Evolutionary conservation across 2,888 invertebrate species (phyloP), one percentile per base, ranked within the genome.

Genomic region (Hipparchia sbordonii): DNA sequence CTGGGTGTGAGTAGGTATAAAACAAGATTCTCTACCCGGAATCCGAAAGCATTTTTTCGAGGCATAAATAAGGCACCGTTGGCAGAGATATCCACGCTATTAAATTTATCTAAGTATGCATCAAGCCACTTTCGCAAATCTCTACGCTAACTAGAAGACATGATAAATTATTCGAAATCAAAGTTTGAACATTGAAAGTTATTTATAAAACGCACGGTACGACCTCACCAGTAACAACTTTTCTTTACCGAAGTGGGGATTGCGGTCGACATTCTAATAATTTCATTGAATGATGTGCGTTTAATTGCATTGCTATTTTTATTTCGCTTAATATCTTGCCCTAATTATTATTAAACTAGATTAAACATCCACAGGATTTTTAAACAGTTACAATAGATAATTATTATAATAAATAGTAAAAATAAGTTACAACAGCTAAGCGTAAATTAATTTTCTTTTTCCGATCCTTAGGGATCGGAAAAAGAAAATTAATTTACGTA

Each of bases 221-320:
- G 86, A 85, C 88, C 87, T 88, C 85, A 85, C 82, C 80, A 80
- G 81, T 79, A 81, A 82, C 85, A 85, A 87, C 85, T 87, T 87
- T 87, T 87, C 81, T 84, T 85, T 83, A 81, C 78, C 78, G 79
- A 74, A 77, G 79, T 78, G 77, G 78, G 77, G 81, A 80, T 80
- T 82, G 82, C 80, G 82, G 83, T 81, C 79, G 79, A 81, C 83
- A 81, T 83, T 86, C 85, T 86, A 85, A 87, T 82, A 81, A 72
- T 52, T 62, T 70, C 33, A 52, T 62, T 13, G 33, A 62, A 33
- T 67, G 65, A 70, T 72, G 56, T 57, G 45, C 67, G 48, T 60
- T 39, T 48, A 52, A 68, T 71, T 74, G 63, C 52, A 52, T 60
- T 71, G 51, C 45, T 70, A 54, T 45, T 60, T 52, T 52, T 66